These are phyloP conservation scores for Carterocephalus palaemon DNA, from an alignment of 2,888 invertebrate species.

Conservation along the genomic window DNA sequence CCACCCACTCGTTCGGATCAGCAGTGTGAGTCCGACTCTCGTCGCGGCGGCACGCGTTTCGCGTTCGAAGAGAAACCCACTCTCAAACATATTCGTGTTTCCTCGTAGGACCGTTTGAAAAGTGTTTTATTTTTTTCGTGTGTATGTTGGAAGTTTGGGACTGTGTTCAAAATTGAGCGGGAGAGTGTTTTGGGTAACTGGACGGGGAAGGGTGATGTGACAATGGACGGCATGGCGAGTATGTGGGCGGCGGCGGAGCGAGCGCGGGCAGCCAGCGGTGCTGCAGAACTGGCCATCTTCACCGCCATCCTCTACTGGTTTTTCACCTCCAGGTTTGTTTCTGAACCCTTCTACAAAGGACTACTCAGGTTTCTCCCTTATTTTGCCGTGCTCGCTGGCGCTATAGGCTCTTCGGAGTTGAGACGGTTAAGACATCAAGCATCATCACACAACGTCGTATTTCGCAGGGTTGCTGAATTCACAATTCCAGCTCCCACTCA, in stretches of 20 bases:
- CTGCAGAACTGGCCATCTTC: slow-evolving; percentile 80
- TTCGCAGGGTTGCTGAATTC: too few relatives aligned
- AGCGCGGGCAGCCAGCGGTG: slow-evolving; percentile 76
- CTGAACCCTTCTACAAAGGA: too few relatives aligned
- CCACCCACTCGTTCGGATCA: slow-evolving; percentile 29
- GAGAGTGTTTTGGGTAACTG: slow-evolving; percentile 49
- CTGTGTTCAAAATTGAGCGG: slow-evolving; percentile 47
- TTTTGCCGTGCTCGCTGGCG: too few relatives aligned
- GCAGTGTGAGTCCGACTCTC: slow-evolving; percentile 29
- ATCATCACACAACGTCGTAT: too few relatives aligned
- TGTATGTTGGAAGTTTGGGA: slow-evolving; percentile 12
- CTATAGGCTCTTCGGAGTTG: too few relatives aligned
- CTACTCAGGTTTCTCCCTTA: too few relatives aligned
- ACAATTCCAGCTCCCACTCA: too few relatives aligned
- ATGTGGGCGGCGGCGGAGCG: slow-evolving; percentile 74
- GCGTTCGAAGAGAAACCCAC: slow-evolving; percentile 23
- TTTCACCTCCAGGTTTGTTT: slow-evolving; percentile 79
- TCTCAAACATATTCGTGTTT: slow-evolving; percentile 4
- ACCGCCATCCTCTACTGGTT: slow-evolving; percentile 81
- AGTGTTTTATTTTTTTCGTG: slow-evolving; percentile 14
- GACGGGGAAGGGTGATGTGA: slow-evolving; percentile 66
- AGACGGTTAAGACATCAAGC: too few relatives aligned
- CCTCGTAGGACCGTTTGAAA: slow-evolving; percentile 3
- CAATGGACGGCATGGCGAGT: slow-evolving; percentile 69
- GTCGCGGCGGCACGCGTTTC: slow-evolving; percentile 27